Base-by-base conservation (phyloP, 1,140 invertebrate species). In the Oreohelix idahoensis region DNA sequence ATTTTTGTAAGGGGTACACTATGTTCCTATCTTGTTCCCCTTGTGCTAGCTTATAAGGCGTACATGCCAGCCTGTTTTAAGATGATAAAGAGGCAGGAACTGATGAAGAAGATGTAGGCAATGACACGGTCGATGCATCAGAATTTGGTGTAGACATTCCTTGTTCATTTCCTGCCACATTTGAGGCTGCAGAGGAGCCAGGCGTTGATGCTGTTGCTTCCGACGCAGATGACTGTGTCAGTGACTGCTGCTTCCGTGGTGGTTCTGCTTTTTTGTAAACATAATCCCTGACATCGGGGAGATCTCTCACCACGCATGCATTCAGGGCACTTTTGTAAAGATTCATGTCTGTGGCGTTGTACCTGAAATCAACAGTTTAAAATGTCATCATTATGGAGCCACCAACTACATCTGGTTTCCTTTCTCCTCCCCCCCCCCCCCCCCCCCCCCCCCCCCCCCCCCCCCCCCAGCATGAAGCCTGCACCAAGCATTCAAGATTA, bases 271-370 rank as follows among this genome's bases (percentile, higher is more conserved):
- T 81, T 51, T 86, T 83, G 77, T 88, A 83, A 77, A 97, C 97
- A 90, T 97, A 98, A 88, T 97, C 96, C n/a, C 95, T 94, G 0
- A 96, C 95, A 90, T 98, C 97, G 0, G 96, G 96, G 58, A 98
- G 92, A 0, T 95, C 96, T 88, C 94, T 95, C 23, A 98, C 95
- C 10, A 97, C 96, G 89, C 96, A 97, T 0, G 97, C 97, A 0
- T 96, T 96, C 17, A 97, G 90, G 2, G 96, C 97, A 2, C 96
- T 97, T 23, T 96, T 88, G 87, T 94, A 96, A 69, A 97, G 94
- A 87, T 97, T 97, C 96, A 98, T 97, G 86, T 97, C 96, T 0
- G 96, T 97, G 0, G 96, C 96, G 92, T 97, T 96, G 90, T 96
- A 96, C 90, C 90, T 91, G 38, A 26, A 63, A 29, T n/a, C n/a